These are phyloP conservation scores for Rattus rattus DNA, from an alignment of 2,113 vertebrate genomes.

Conservation along the genomic window DNA sequence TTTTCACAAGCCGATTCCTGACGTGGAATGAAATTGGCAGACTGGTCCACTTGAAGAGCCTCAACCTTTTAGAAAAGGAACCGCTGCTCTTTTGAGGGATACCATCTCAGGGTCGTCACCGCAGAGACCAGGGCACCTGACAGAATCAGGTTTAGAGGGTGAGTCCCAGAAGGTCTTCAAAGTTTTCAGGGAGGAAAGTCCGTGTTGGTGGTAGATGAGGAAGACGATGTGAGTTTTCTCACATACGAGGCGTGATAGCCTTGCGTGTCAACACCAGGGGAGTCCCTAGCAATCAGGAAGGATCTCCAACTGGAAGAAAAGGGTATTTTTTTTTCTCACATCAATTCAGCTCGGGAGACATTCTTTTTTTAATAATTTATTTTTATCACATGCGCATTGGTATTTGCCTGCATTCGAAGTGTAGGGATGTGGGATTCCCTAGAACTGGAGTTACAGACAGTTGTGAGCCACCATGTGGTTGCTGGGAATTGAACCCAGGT, in stretches of 20 bases:
- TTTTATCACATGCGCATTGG: too few species aligned
- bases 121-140: background rate
- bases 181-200: background rate
- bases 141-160: background rate
- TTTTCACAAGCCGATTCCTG: background rate
- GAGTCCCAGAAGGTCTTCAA: background rate
- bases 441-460: too few species aligned
- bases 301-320: background rate
- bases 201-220: background rate
- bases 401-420: too few species aligned
- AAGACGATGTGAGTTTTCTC: background rate
- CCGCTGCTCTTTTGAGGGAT: background rate
- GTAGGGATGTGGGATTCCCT: too few species aligned
- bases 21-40: background rate
- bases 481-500: too few species aligned
- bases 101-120: background rate
- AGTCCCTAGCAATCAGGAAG: background rate
- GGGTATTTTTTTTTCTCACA: background rate
- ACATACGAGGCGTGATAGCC: too few species aligned
- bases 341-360: background rate
- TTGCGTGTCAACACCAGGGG: background rate
- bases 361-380: background rate
- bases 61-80: background rate
- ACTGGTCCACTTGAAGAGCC: background rate
- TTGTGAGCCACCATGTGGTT: too few species aligned